These are phyloP conservation scores for Lochmaea crataegi DNA, from an alignment of 2,888 invertebrate species.

Conservation along the genomic window DNA sequence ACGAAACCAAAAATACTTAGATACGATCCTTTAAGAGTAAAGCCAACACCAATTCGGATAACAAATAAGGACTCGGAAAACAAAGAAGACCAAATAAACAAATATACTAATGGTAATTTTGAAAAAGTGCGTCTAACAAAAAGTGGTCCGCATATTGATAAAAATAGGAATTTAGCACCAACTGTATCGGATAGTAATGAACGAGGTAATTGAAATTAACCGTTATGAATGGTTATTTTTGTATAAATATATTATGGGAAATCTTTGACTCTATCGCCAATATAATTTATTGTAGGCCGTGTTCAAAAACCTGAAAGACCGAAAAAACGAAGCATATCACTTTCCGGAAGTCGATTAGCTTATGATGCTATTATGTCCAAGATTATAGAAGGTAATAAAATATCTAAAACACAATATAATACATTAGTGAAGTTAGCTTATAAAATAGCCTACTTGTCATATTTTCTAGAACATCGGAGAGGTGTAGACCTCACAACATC, in stretches of 20 bases:
- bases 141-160: neutral
- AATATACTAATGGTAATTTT: neutral
- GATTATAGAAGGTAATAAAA: conserved; percentile 26
- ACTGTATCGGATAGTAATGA: neutral
- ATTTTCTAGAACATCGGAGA: too few relatives aligned
- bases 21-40: neutral
- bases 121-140: neutral
- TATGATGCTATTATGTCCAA: conserved; percentile 34
- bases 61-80: neutral
- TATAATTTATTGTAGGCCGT: neutral
- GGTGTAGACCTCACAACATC: too few relatives aligned
- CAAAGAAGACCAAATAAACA: neutral
- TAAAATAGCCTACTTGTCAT: too few relatives aligned
- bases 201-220: neutral
- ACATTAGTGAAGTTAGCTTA: too few relatives aligned
- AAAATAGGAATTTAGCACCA: neutral
- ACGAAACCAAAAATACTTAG: neutral
- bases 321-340: neutral
- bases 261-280: neutral
- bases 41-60: neutral
- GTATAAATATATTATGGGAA: too few relatives aligned
- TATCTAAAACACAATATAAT: too few relatives aligned
- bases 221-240: too few relatives aligned
- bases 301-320: neutral
- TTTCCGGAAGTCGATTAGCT: neutral